Base-by-base conservation (phyloP, 2,888 invertebrate species). In the Theretra japonica region DNA sequence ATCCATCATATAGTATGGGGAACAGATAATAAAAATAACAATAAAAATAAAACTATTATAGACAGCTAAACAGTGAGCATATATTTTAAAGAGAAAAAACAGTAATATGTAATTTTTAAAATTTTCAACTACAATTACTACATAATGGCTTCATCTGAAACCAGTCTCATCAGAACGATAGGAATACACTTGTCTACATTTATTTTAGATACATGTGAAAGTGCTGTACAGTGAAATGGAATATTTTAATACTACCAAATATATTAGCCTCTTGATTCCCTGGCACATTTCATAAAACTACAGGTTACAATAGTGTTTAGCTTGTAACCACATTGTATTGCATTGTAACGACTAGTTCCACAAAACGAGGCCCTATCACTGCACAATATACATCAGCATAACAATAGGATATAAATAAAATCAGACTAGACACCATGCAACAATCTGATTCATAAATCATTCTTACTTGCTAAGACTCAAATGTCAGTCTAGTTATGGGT, bases 51-150 rank as follows among this genome's bases (percentile, higher is more conserved):
- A 83, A 82, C 78, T 73, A 78, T 68, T 70, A 69, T 72, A 70
- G 84, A 87, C 85, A 87, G 83, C 85, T 88, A 90, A 86, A 88
- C 85, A 89, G 83, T 91, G 90, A 91, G 89, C 90, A 88, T 90
- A 89, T 72, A 72, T 72, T 72, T 72, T 69, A 60, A 60, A 69
- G 56, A 70, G 68, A 68, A 69, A 69, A 60, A 69, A 17, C 23
- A 53, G 60, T 69, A 60, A 69, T n/a, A 50, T 48, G 41, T 48
- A 65, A 25, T 72, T 53, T 69, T 72, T 59, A n/a, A 33, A 48
- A 33, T 23, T 50, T 62, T 70, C 17, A 30, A 30, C 48, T 53
- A 30, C 21, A 60, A 53, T 59, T 30, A 25, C 30, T 56, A 17
- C 19, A 23, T 30, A 60, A 53, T 33, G 70, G 23, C 23, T 65